phyloP scores from a whole-genome alignment of 1,140 invertebrate genomes.

The Aphis gossypii region DNA sequence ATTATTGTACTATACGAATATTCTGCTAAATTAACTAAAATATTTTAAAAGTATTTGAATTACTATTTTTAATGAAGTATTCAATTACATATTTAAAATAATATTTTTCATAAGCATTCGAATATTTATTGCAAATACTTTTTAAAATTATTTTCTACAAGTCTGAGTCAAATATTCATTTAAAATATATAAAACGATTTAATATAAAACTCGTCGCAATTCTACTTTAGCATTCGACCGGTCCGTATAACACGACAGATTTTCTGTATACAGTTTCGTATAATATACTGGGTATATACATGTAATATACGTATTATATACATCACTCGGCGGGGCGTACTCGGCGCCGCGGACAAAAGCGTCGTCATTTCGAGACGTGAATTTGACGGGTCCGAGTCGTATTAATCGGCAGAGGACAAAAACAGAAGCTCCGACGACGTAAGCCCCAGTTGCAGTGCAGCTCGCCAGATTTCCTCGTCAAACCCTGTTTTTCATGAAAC shows the following conservation, averaged over 20 bases:
- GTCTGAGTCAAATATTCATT: neutral
- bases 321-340: neutral
- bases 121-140: neutral
- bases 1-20: no score
- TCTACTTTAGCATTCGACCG: neutral
- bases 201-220: no score
- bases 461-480: neutral
- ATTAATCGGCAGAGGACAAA: neutral
- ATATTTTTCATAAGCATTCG: neutral
- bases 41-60: no score
- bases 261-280: no score
- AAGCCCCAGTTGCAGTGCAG: neutral
- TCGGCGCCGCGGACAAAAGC: neutral
- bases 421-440: neutral
- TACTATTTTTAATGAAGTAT: no score
- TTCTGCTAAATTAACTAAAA: no score
- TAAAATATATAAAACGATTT: no score
- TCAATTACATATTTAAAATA: no score
- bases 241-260: no score
- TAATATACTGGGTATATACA: neutral
- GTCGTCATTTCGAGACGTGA: neutral
- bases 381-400: constrained; percentile 1
- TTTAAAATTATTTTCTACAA: neutral
- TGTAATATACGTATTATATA: neutral
- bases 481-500: neutral